These are phyloP conservation scores for Pungitius pungitius DNA, from an alignment of 2,113 vertebrate species.

Conservation along the genomic window DNA sequence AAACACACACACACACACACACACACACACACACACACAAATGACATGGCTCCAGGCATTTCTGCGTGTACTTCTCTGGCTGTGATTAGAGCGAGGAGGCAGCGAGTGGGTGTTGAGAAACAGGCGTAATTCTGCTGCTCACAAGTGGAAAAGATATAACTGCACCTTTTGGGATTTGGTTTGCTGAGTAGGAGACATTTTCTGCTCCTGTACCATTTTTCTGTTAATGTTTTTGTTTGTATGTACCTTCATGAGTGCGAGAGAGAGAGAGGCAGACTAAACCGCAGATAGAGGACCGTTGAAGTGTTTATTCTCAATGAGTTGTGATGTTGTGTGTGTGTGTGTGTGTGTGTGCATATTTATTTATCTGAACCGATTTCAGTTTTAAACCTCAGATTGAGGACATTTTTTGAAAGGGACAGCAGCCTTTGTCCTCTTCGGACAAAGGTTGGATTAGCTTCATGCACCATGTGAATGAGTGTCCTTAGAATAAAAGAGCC, in stretches of 20 bases:
- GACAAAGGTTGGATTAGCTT: background rate
- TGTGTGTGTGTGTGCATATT: background rate
- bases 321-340: constrained; percentile 5
- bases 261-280: background rate
- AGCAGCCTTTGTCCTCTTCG: background rate
- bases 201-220: constrained; percentile 65
- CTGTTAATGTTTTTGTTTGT: constrained; percentile 59
- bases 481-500: constrained; percentile 24
- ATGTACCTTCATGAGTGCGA: constrained; percentile 27
- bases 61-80: constrained; percentile 60
- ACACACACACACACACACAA: constrained; percentile 26
- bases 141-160: constrained; percentile 70
- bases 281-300: constrained; percentile 4
- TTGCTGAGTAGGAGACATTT: constrained; percentile 44
- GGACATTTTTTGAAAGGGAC: background rate
- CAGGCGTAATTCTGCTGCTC: constrained; percentile 61
- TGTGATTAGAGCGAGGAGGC: constrained; percentile 71
- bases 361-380: background rate
- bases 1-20: constrained; percentile 25
- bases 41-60: constrained; percentile 59
- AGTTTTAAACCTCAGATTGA: background rate
- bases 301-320: constrained; percentile 4
- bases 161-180: constrained; percentile 70
- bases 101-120: constrained; percentile 60
- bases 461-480: background rate